phyloP scores from a whole-genome alignment of 1,140 invertebrate genomes.

The Meloidogyne chitwoodi region DNA sequence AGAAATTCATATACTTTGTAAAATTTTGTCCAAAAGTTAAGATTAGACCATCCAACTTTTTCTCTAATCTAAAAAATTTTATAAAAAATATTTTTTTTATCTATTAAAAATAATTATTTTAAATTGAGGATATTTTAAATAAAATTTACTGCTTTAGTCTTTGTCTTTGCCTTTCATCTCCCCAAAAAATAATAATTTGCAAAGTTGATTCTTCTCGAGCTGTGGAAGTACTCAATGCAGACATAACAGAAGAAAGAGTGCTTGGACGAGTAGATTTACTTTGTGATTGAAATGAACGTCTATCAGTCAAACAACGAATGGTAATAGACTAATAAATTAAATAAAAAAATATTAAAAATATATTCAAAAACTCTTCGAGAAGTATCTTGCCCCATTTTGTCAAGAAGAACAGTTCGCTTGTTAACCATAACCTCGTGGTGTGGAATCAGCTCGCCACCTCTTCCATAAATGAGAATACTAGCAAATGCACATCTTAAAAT shows the following conservation, averaged over 20 bases:
- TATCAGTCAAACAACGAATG: not conserved
- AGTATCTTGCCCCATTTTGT: not conserved
- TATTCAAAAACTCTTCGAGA: not conserved
- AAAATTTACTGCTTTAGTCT: conserved; percentile 1
- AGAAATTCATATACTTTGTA: not conserved
- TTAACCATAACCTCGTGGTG: not conserved
- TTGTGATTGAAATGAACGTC: not conserved
- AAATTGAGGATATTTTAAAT: too few species aligned
- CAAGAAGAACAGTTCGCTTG: not conserved
- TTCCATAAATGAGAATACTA: conserved; percentile 1
- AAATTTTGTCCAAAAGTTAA: conserved; percentile 8
- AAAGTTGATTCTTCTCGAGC: not conserved
- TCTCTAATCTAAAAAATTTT: conserved; percentile 1
- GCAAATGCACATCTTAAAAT: not conserved
- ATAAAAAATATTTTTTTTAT: not conserved
- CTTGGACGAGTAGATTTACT: not conserved
- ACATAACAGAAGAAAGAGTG: not conserved
- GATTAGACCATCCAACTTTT: not conserved
- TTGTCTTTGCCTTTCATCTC: conserved; percentile 14
- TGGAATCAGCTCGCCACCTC: not conserved
- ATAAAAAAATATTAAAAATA: not conserved
- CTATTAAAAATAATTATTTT: not conserved
- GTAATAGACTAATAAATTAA: not conserved
- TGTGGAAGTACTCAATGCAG: not conserved
- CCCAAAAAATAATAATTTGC: conserved; percentile 13